Percentiles rank a stretch among this genome's conserved stretches.
Evolutionary conservation across 1,140 invertebrate genomes (phyloP).

Genomic region (Macrosteles quadrilineatus): DNA sequence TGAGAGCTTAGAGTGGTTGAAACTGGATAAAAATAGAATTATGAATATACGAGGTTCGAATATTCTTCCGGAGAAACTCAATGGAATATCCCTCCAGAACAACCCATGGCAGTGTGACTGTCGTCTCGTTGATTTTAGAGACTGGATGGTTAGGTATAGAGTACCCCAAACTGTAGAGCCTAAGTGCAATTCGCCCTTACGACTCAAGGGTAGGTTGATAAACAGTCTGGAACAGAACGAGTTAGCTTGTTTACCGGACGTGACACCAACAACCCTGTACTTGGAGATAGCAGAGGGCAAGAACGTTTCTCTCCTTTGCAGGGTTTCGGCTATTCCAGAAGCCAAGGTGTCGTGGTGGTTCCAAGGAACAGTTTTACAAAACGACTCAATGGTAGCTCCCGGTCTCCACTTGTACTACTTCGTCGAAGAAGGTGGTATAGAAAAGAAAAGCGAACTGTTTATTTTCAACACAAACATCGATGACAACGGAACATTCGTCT

Average conservation of each 20-base stretch:
- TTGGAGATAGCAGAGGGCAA: constrained; percentile 75
- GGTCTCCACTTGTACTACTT: constrained; percentile 67
- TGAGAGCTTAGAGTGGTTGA: constrained; percentile 78
- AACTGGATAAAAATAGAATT: constrained; percentile 79
- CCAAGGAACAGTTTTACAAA: constrained; percentile 70
- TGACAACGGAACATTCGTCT: constrained; percentile 79
- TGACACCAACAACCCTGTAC: constrained; percentile 67
- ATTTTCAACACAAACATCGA: constrained; percentile 72
- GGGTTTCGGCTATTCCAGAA: constrained; percentile 75
- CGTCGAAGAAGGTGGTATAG: constrained; percentile 65
- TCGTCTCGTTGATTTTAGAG: constrained; percentile 69
- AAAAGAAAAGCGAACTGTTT: constrained; percentile 73
- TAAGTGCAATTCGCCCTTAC: constrained; percentile 68
- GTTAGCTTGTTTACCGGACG: constrained; percentile 79
- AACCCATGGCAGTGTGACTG: constrained; percentile 92
- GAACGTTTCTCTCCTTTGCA: constrained; percentile 76
- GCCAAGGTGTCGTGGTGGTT: constrained; percentile 79
- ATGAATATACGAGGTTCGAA: constrained; percentile 65
- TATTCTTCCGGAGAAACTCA: constrained; percentile 70
- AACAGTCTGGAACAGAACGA: constrained; percentile 69
- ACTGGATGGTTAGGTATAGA: constrained; percentile 74
- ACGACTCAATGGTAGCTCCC: constrained; percentile 63
- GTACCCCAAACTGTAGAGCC: constrained; percentile 71
- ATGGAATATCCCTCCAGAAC: constrained; percentile 77
- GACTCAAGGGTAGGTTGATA: constrained; percentile 66